Conservation (phyloP, 2,113 vertebrate genomes). For the Puma concolor region DNA sequence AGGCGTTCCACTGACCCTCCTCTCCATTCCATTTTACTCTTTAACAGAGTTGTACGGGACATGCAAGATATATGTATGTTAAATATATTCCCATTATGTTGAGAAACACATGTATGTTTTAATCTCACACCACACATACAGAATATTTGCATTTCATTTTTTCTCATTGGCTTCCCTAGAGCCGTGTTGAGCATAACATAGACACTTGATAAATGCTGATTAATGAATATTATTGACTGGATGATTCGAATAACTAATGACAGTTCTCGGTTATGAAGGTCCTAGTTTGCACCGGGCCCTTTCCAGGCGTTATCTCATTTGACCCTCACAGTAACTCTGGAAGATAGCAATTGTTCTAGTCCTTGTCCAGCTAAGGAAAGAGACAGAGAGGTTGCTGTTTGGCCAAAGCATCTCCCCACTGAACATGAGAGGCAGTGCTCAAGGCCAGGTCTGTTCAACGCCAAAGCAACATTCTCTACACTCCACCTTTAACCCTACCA, state of each 20-base stretch:
- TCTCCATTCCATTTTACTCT: neutral
- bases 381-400: neutral
- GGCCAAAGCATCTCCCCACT: neutral
- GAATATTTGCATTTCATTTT: neutral
- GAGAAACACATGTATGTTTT: neutral
- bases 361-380: neutral
- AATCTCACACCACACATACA: neutral
- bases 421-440: neutral
- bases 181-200: neutral
- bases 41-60: neutral
- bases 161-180: neutral
- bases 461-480: neutral
- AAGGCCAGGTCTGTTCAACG: neutral
- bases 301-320: neutral
- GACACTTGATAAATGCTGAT: neutral
- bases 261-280: neutral
- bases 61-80: neutral
- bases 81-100: too few species aligned
- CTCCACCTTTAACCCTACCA: neutral
- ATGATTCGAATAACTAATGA: neutral
- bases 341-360: neutral
- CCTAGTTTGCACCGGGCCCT: neutral
- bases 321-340: neutral
- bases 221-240: too few species aligned
- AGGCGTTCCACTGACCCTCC: neutral